Conservation (phyloP, 2,888 invertebrate genomes). For the Orthosia gothica region DNA sequence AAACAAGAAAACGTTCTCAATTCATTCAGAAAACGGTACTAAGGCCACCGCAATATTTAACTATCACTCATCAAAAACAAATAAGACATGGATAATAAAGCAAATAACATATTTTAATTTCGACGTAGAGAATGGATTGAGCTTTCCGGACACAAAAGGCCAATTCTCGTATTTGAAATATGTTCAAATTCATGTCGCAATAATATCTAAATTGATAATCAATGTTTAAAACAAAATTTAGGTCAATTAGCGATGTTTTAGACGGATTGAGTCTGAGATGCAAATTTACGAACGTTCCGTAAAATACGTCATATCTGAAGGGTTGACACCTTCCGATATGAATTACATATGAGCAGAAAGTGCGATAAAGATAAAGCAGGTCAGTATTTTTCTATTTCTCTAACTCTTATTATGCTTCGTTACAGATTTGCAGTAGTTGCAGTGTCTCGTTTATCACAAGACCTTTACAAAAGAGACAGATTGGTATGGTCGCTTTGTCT, state of each 20-base stretch:
- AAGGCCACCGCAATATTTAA: constrained; percentile 3
- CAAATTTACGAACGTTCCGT: not conserved
- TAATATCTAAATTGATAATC: not conserved
- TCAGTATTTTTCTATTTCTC: not conserved
- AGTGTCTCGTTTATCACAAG: not conserved
- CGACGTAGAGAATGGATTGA: not conserved
- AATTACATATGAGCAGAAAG: not conserved
- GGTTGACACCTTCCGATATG: too few species aligned
- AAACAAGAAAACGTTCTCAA: not conserved
- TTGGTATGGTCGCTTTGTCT: not conserved
- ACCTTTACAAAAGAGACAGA: not conserved
- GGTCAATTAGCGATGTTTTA: too few species aligned
- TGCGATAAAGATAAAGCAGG: not conserved
- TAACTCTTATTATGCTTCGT: not conserved
- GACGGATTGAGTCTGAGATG: not conserved
- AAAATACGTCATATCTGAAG: not conserved
- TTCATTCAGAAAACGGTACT: constrained; percentile 32
- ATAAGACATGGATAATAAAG: constrained; percentile 21
- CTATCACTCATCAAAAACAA: constrained; percentile 25
- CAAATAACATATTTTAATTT: constrained; percentile 10
- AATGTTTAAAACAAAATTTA: too few species aligned
- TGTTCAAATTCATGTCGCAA: not conserved
- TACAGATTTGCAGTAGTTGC: not conserved
- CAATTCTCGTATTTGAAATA: not conserved
- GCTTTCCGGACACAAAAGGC: not conserved